These are phyloP conservation scores for Albula glossodonta DNA, from an alignment of 2,113 vertebrate genomes.

Conservation along the genomic window DNA sequence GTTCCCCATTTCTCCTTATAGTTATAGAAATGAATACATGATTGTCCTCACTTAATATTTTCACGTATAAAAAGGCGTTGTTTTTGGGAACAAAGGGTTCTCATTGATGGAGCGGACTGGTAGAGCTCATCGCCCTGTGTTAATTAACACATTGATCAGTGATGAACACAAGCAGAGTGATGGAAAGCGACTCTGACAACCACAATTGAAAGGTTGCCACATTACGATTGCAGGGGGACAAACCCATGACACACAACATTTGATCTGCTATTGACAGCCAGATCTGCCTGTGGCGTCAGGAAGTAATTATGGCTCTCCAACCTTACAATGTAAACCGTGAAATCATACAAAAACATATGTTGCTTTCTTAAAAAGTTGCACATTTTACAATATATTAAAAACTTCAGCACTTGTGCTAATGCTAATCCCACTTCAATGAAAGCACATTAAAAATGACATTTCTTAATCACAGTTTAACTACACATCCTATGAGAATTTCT, in stretches of 20 bases:
- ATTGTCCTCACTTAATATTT: too few relatives aligned
- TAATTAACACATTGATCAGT: constrained; percentile 49
- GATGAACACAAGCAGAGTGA: constrained; percentile 30
- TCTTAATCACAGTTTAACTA: too few relatives aligned
- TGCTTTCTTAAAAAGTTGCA: neutral
- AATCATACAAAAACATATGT: neutral
- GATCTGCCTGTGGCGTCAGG: constrained; percentile 12
- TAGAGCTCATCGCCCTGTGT: constrained; percentile 5
- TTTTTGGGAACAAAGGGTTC: neutral
- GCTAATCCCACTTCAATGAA: too few relatives aligned
- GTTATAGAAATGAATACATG: too few relatives aligned
- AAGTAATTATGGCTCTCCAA: constrained; percentile 15
- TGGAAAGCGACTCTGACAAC: constrained; percentile 40
- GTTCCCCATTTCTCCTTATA: neutral
- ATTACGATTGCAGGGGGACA: constrained; percentile 29
- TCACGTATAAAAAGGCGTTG: neutral
- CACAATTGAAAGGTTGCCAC: constrained; percentile 26
- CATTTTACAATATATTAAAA: too few relatives aligned
- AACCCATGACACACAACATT: constrained; percentile 8
- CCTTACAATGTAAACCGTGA: neutral
- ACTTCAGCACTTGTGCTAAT: too few relatives aligned
- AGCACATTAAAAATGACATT: too few relatives aligned
- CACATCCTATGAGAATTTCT: too few relatives aligned
- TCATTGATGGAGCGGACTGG: neutral
- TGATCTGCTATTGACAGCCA: constrained; percentile 35